Evolutionary conservation across 2,888 invertebrate genomes (phyloP).

Genomic region (Polymixis lichenea): DNA sequence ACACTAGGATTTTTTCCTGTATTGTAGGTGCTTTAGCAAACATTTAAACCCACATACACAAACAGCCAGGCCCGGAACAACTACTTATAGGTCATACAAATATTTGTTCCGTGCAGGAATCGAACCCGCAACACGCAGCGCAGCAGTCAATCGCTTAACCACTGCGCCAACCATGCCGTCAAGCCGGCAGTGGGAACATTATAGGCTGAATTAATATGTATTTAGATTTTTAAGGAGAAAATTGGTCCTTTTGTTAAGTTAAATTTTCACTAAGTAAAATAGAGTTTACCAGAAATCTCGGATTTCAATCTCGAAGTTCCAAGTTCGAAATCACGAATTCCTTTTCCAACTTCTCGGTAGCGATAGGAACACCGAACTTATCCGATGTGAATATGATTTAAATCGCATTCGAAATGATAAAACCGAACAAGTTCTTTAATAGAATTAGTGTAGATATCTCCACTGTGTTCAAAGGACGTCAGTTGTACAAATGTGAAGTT

Average conservation of each 20-base stretch:
- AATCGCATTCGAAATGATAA: conserved; percentile 40
- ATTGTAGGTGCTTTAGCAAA: no score
- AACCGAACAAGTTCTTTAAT: conserved; percentile 33
- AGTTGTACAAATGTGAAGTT: conserved; percentile 56
- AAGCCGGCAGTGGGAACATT: no score
- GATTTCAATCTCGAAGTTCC: conserved; percentile 26
- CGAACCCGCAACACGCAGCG: no score
- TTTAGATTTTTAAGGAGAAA: neutral
- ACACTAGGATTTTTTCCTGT: no score
- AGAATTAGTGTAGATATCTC: conserved; percentile 51
- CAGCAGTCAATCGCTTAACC: no score
- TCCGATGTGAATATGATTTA: conserved; percentile 53
- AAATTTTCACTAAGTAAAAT: neutral
- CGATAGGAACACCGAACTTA: conserved; percentile 38
- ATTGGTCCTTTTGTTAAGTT: neutral
- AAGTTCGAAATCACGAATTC: conserved; percentile 16
- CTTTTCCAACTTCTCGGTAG: conserved; percentile 12
- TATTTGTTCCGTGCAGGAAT: no score
- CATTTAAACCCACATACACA: no score
- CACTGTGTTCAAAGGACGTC: conserved; percentile 37
- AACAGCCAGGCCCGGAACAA: no score
- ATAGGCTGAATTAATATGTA: no score
- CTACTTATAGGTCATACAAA: no score
- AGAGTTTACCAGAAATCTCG: neutral
- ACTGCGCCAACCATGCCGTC: no score